Percentiles rank a stretch among this genome's conserved stretches.
Evolutionary conservation across 2,888 invertebrate genomes (phyloP).

Genomic region (Falcaria lacertinaria): DNA sequence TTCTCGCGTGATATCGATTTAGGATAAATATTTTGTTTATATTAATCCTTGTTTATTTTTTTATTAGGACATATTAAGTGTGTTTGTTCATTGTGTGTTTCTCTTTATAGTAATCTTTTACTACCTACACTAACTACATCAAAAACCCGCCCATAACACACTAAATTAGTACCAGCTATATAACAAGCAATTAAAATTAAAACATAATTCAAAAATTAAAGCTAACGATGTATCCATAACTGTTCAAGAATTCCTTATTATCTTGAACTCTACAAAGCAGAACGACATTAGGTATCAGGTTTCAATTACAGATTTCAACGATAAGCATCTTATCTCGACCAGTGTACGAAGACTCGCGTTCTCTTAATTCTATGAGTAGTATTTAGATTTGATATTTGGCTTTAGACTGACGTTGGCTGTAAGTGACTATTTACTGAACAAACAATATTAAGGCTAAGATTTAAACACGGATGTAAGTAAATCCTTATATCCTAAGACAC

Average conservation of each 20-base stretch:
- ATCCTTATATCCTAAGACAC: too few relatives aligned
- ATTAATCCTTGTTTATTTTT: too few relatives aligned
- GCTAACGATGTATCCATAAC: slow-evolving; percentile 4
- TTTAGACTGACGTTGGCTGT: neutral
- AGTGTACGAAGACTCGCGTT: slow-evolving; percentile 18
- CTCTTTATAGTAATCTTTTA: too few relatives aligned
- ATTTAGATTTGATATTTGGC: slow-evolving; percentile 3
- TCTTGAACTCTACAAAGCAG: slow-evolving; percentile 19
- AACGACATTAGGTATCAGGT: slow-evolving; percentile 43
- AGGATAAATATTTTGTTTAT: too few relatives aligned
- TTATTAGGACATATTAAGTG: too few relatives aligned
- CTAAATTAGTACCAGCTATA: slow-evolving; percentile 8
- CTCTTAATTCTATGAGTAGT: slow-evolving; percentile 12
- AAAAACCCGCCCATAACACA: too few relatives aligned
- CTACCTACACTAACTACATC: too few relatives aligned
- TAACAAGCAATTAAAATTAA: slow-evolving; percentile 5
- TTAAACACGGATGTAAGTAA: too few relatives aligned
- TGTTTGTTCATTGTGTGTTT: too few relatives aligned
- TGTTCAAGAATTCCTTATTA: slow-evolving; percentile 13
- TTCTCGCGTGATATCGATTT: too few relatives aligned
- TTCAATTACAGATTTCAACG: slow-evolving; percentile 51
- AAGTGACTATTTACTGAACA: too few relatives aligned
- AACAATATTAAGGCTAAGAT: too few relatives aligned
- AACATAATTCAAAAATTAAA: slow-evolving; percentile 5
- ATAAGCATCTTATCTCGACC: slow-evolving; percentile 36